Evolutionary conservation across 2,888 invertebrate species (phyloP).

Genomic region (Cosmia trapezina): DNA sequence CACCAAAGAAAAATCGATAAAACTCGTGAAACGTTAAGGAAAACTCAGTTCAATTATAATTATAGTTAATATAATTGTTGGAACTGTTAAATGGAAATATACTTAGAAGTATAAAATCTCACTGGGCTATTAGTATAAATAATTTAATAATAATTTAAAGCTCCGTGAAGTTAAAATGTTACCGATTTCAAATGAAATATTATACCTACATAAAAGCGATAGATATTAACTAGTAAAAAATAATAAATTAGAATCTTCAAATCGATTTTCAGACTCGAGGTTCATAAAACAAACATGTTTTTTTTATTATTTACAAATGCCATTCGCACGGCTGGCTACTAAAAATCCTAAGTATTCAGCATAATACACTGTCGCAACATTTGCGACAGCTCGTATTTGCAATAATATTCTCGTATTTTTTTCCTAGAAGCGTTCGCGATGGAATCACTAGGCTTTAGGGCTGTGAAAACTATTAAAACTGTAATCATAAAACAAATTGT

Average conservation of each 20-base stretch:
- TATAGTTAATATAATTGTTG: constrained; percentile 65
- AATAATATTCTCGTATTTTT: constrained; percentile 62
- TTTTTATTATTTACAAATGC: constrained; percentile 72
- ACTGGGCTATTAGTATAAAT: constrained; percentile 78
- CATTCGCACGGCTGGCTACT: constrained; percentile 61
- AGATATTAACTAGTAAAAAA: constrained; percentile 63
- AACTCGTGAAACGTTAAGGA: constrained; percentile 58
- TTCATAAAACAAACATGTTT: constrained; percentile 61
- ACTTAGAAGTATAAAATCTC: constrained; percentile 75
- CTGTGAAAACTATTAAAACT: constrained; percentile 69
- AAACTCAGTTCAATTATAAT: constrained; percentile 66
- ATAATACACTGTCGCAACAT: constrained; percentile 59
- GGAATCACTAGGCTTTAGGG: constrained; percentile 66
- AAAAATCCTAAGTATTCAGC: constrained; percentile 68
- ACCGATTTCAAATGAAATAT: constrained; percentile 58
- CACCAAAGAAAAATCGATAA: constrained; percentile 59
- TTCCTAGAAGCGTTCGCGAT: constrained; percentile 69
- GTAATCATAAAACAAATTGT: constrained; percentile 49
- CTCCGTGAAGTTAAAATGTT: constrained; percentile 67
- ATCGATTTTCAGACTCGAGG: constrained; percentile 71
- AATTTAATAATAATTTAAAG: constrained; percentile 77
- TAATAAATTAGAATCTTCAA: constrained; percentile 71
- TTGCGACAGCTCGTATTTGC: constrained; percentile 60
- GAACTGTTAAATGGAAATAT: constrained; percentile 65
- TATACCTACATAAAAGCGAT: constrained; percentile 65